These are phyloP conservation scores for Jacana jacana DNA, from an alignment of 2,113 vertebrate genomes.

Conservation along the genomic window DNA sequence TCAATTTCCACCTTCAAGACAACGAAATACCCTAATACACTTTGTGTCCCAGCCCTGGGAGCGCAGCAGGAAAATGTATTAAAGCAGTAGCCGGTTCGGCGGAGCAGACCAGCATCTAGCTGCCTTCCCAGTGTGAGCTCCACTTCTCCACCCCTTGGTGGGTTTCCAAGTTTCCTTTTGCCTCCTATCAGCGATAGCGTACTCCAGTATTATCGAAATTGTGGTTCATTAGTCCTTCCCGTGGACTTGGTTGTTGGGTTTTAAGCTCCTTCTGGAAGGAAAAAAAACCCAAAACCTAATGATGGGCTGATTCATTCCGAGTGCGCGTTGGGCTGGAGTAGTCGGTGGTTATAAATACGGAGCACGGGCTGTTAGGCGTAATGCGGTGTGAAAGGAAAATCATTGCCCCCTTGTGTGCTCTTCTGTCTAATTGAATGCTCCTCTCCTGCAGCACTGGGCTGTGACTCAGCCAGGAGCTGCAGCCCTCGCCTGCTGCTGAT, in stretches of 20 bases:
- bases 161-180: not conserved
- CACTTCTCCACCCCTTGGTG: not conserved
- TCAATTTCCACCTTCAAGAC: slow-evolving; percentile 10
- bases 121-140: not conserved
- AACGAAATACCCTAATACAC: not conserved
- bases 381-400: slow-evolving; percentile 48
- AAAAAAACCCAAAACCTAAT: not conserved
- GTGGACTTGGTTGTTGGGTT: not conserved
- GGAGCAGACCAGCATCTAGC: not conserved
- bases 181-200: not conserved
- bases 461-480: not conserved
- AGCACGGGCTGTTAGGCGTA: slow-evolving; percentile 9
- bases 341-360: not conserved
- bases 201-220: not conserved
- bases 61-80: not conserved
- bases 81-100: not conserved
- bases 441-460: not conserved
- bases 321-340: not conserved
- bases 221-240: not conserved
- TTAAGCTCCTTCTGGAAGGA: not conserved
- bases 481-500: accelerated
- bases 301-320: not conserved
- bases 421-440: slow-evolving; percentile 45
- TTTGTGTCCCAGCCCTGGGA: not conserved
- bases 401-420: slow-evolving; percentile 39